Evolutionary conservation across 2,113 vertebrate genomes (phyloP), one percentile per base, ranked within the genome.

Genomic region (Cepphus grylle): DNA sequence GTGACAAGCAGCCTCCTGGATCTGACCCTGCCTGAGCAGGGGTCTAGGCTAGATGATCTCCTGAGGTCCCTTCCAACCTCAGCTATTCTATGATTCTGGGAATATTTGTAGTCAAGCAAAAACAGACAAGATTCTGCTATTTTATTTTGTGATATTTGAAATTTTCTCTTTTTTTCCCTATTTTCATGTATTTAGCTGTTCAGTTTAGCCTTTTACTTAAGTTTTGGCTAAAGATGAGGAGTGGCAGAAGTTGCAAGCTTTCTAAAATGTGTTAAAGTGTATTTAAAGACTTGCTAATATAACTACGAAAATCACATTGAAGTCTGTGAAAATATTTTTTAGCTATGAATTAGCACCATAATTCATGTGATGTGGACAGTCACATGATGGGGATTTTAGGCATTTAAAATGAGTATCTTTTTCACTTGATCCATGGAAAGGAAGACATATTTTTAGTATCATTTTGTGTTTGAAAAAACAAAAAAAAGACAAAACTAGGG

Each of bases 241-340:
- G 42, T 78, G 55, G 49, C 14, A 85, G 45, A 92, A 96, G 80
- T 92, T 92, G 61, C 3, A 6, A 87, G 81, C 81, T 84, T 93
- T 95, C 58, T 89, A 81, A 94, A 88, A 96, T 66, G 93, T 94
- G 94, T 79, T 94, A 93, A 87, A 52, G 89, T 78, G 69, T 91
- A 86, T 96, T 94, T 97, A 92, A 96, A 94, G 83, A 94, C 93
- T 91, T 93, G 83, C 76, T 86, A 81, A 86, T 93, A 38, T 69
- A 92, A 74, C 63, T 92, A 81, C 4, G 9, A 86, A 96, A 96
- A 86, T 93, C 59, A 84, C 47, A 53, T 71, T 72, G 50, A 92
- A 91, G 52, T 79, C 61, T 92, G 83, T 87, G 86, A 89, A 95
- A 97, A 84, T 84, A 90, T 61, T 79, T 84, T 94, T 86, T 79